Evolutionary conservation across 2,113 vertebrate species (phyloP).

Genomic region (Australoheros scitulus): DNA sequence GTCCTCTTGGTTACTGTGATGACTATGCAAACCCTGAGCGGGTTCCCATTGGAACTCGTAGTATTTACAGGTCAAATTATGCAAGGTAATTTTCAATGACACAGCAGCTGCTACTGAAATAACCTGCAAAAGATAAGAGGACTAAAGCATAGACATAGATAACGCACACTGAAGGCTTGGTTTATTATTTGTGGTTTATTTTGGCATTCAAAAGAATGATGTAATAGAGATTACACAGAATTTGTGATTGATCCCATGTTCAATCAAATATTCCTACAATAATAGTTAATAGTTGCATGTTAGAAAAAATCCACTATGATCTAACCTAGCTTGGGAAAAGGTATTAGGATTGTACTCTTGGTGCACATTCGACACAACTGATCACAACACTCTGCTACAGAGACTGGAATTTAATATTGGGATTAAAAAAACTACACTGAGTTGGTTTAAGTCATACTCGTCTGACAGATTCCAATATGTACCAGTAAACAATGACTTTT

Average conservation of each 20-base stretch:
- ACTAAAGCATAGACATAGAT: not conserved
- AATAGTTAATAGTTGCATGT: not conserved
- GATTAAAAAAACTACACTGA: not conserved
- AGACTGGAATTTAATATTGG: not conserved
- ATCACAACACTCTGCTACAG: not conserved
- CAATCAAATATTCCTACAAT: not conserved
- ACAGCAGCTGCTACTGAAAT: not conserved
- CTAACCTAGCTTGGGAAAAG: not conserved
- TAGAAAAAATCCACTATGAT: not conserved
- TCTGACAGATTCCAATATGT: not conserved
- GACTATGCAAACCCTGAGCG: not conserved
- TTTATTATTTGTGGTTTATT: not conserved
- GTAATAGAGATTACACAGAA: not conserved
- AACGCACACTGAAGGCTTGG: not conserved
- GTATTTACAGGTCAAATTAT: constrained; percentile 20
- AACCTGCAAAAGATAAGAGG: not conserved
- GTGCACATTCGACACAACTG: not conserved
- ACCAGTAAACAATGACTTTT: not conserved
- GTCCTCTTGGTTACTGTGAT: not conserved
- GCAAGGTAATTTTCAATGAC: not conserved
- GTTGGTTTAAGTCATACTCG: accelerated
- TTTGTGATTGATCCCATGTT: not conserved
- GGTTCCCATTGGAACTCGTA: not conserved
- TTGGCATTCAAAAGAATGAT: not conserved
- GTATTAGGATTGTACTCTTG: not conserved